Conservation (phyloP, 2,888 invertebrate genomes). For the Eugnorisma glareosa region DNA sequence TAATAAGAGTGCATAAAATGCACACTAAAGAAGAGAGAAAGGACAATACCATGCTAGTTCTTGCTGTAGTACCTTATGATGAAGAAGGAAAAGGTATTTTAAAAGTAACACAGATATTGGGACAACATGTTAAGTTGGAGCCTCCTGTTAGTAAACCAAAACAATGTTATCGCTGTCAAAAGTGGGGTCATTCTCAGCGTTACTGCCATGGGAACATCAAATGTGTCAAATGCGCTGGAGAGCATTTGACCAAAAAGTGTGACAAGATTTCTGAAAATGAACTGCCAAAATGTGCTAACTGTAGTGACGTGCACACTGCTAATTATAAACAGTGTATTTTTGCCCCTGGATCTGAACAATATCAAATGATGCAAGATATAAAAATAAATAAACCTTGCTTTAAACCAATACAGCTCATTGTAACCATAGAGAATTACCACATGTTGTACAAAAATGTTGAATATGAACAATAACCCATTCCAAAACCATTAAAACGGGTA, state of each 20-base stretch:
- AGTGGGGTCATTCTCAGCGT: constrained; percentile 83
- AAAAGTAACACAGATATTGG: constrained; percentile 71
- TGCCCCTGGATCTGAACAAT: constrained; percentile 68
- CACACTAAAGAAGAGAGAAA: constrained; percentile 66
- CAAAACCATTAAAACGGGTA: neutral
- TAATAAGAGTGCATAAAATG: constrained; percentile 80
- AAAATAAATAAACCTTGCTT: constrained; percentile 34
- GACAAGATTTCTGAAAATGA: constrained; percentile 63
- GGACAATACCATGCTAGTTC: constrained; percentile 69
- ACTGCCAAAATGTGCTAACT: constrained; percentile 81
- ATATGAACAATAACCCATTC: constrained; percentile 16
- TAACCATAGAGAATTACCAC: constrained; percentile 55
- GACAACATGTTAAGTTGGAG: constrained; percentile 76
- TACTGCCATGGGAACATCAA: constrained; percentile 78
- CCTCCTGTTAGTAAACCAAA: constrained; percentile 73
- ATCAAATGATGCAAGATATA: constrained; percentile 51
- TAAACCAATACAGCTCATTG: constrained; percentile 45
- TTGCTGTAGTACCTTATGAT: constrained; percentile 77
- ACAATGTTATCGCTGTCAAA: constrained; percentile 85
- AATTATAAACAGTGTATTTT: constrained; percentile 75
- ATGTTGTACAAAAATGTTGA: constrained; percentile 53
- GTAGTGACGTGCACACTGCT: constrained; percentile 78
- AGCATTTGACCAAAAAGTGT: constrained; percentile 80
- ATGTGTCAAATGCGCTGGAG: constrained; percentile 84
- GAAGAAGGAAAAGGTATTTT: constrained; percentile 73